Evolutionary conservation across 2,797 vertebrate genomes (phyloP), one percentile per base, ranked within the genome.

Genomic region (Sarcoramphus papa): DNA sequence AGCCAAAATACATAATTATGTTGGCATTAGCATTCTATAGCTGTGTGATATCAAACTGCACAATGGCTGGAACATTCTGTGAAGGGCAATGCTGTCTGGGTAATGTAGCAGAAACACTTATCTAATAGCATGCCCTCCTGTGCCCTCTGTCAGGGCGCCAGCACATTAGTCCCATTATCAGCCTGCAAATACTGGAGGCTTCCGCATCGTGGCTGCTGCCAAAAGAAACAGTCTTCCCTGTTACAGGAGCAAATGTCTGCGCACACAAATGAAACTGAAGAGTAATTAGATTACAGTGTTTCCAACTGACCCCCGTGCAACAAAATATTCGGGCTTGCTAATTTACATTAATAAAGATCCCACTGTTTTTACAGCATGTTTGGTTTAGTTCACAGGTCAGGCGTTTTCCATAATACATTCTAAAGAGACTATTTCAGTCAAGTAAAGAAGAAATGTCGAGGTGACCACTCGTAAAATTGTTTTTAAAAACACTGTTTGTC

Each of bases 1-100:
- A 97, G 97, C 95, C 97, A 96, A 97, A 96, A 95, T 97, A 94
- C 96, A 88, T 97, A 97, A 98, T 98, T 98, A 97, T 64, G 64
- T 88, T 90, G 94, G 97, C 96, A 97, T 97, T 97, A 97, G 76
- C 90, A 96, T 97, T 97, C 84, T 79, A 96, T 94, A 73, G 95
- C 97, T 87, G 76, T 90, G 89, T 83, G 37, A 91, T 94, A 97
- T 95, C 70, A 56, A 93, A 65, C 88, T 81, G 94, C 93, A 95
- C 97, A 77, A 85, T 93, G 96, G 89, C 92, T 92, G 96, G 97
- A 97, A 94, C 82, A 80, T 95, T 95, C 84, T 73, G 91, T 97
- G 97, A 97, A 97, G 97, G 97, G 97, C 97, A 98, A 94, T 87
- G 72, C 95, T 97, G 97, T 67, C 96, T 97, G 97, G 94, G 95